Evolutionary conservation across 2,797 vertebrate genomes (phyloP), one percentile per base, ranked within the genome.

Genomic region (Halcyon chelicuti): DNA sequence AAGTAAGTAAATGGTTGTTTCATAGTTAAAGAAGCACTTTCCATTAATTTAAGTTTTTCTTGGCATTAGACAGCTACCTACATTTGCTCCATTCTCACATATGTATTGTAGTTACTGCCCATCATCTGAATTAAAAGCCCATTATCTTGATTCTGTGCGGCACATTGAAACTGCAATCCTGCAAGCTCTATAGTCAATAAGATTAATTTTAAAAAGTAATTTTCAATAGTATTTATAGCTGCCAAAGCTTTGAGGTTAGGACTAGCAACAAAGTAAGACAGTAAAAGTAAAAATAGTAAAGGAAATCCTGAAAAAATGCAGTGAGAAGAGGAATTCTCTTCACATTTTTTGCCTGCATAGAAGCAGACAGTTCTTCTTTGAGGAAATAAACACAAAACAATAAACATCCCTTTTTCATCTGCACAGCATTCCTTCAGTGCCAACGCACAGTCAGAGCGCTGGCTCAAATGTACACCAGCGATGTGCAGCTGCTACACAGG

Each of bases 71-170:
- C n/a, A 92, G 49, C 42, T 88, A 60, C 90, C 80, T 79, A 29
- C 12, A 4, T 88, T 66, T 80, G 18, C 62, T 96, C 39, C 1
- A 0, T 78, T 90, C 85, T 92, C 89, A 70, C 21, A 67, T 42
- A 74, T 17, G n/a, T 55, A 49, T 26, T 33, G 63, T 70, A 94
- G 33, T 65, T 88, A 86, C 49, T 65, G 33, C 68, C 82, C 62
- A 68, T 75, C 76, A 57, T 62, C 79, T 73, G 81, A 96, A 96
- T 96, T 82, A 89, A 94, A 96, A 94, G 71, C n/a, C 78, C 78
- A 68, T 86, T 87, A 65, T 68, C 79, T 88, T 86, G 72, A 83
- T 91, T 92, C 76, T 86, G 20, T 86, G 76, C 73, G 75, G 35
- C 39, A 72, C 47, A 51, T 10, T 67, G 78, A 46, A 86, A 66